Evolutionary conservation across 2,113 vertebrate genomes (phyloP).

Genomic region (Campylorhamphus procurvoides): DNA sequence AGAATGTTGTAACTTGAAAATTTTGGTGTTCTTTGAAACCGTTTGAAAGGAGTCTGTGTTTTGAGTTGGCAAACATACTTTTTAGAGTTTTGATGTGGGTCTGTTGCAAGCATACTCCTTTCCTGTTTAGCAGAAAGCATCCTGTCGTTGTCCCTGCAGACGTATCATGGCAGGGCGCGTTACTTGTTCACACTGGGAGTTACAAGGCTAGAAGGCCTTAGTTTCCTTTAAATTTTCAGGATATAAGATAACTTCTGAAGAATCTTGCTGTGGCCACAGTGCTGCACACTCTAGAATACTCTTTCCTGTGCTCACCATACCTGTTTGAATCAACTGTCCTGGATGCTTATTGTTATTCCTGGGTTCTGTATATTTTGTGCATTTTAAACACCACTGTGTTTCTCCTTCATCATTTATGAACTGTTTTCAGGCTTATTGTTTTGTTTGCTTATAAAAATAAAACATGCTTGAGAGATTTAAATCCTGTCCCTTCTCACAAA

Average conservation of each 20-base stretch:
- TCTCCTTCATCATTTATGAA: neutral
- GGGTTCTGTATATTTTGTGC: neutral
- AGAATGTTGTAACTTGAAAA: neutral
- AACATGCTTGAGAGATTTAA: neutral
- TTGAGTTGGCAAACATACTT: neutral
- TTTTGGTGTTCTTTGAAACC: neutral
- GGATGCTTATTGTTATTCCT: neutral
- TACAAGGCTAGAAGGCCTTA: neutral
- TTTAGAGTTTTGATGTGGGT: neutral
- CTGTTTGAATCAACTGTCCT: neutral
- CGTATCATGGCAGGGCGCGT: neutral
- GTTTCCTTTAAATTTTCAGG: neutral
- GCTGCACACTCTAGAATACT: neutral
- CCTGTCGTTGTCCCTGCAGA: neutral
- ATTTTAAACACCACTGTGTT: neutral
- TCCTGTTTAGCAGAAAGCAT: constrained; percentile 18
- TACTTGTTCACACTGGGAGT: neutral
- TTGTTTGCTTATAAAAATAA: neutral
- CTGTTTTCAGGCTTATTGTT: neutral
- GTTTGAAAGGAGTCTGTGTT: neutral
- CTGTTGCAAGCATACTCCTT: neutral
- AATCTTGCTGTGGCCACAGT: neutral
- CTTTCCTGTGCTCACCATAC: neutral
- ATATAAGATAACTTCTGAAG: neutral
- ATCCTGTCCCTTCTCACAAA: neutral